Percentiles rank a stretch among this genome's conserved stretches.
Conservation (phyloP, 2,113 vertebrate species). For the Blennius ocellaris region DNA sequence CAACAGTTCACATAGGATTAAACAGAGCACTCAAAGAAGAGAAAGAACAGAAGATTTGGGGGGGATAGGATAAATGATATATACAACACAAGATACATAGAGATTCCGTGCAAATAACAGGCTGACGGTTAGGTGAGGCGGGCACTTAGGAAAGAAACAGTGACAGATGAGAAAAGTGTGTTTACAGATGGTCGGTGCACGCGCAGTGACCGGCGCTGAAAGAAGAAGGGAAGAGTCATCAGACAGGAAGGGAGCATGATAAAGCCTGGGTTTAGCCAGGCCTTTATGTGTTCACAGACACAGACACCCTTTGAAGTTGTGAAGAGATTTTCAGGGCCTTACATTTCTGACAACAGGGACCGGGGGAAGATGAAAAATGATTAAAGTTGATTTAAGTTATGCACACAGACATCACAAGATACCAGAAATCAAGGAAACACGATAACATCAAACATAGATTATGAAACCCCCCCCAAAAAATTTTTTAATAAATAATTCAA, state of each 20-base stretch:
- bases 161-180: slow-evolving; percentile 13
- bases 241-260: slow-evolving; percentile 59
- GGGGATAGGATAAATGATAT: slow-evolving; percentile 24
- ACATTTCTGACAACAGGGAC: slow-evolving; percentile 62
- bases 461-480: not conserved
- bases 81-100: not conserved
- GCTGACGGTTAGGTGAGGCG: slow-evolving; percentile 12
- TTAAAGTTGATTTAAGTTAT: slow-evolving; percentile 61
- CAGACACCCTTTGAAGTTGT: slow-evolving; percentile 73
- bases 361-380: slow-evolving; percentile 55
- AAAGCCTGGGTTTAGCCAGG: slow-evolving; percentile 70
- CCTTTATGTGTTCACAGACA: slow-evolving; percentile 70
- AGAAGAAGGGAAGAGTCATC: slow-evolving; percentile 33
- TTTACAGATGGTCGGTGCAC: slow-evolving; percentile 25
- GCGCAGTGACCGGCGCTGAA: slow-evolving; percentile 14
- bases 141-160: slow-evolving; percentile 36
- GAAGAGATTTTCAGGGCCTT: slow-evolving; percentile 62
- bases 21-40: slow-evolving; percentile 7
- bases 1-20: slow-evolving; percentile 54
- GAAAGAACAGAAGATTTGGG: not conserved
- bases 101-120: slow-evolving; percentile 16
- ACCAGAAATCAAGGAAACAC: slow-evolving; percentile 52
- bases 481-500: not conserved
- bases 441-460: slow-evolving; percentile 53
- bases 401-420: slow-evolving; percentile 54